Percentiles rank a stretch among this genome's conserved stretches.
phyloP scores from a whole-genome alignment of 2,797 vertebrate species.

The Craterocephalus amniculus region DNA sequence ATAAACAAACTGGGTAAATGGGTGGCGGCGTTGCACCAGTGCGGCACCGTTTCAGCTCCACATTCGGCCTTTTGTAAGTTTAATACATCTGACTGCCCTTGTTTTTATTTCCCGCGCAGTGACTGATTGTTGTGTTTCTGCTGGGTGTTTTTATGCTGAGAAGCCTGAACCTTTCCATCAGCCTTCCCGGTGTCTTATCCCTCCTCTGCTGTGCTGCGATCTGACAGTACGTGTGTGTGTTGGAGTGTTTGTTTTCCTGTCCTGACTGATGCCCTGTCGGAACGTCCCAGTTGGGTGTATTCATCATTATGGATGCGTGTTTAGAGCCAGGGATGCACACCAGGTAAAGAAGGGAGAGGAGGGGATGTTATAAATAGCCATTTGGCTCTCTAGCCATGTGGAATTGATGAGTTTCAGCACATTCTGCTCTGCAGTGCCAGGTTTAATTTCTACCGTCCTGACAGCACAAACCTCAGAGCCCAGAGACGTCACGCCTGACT shows the following conservation, averaged over 20 bases:
- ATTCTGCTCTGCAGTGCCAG: conserved; percentile 80
- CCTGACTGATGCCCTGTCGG: conserved; percentile 80
- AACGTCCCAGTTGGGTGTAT: conserved; percentile 75
- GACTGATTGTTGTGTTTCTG: conserved; percentile 69
- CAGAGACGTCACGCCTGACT: conserved; percentile 78
- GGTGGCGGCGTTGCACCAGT: conserved; percentile 50
- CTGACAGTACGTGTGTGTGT: conserved; percentile 61
- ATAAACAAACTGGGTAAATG: conserved; percentile 43
- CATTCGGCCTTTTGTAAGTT: conserved; percentile 57
- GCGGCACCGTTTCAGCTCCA: conserved; percentile 44
- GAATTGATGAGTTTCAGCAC: conserved; percentile 85
- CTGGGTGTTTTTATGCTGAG: conserved; percentile 70
- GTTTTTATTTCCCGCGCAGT: conserved; percentile 67
- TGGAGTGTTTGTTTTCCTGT: conserved; percentile 75
- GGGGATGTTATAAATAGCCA: conserved; percentile 81
- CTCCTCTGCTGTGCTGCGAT: conserved; percentile 66
- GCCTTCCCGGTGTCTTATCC: conserved; percentile 65
- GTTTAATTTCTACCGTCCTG: conserved; percentile 83
- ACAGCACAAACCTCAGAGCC: conserved; percentile 81
- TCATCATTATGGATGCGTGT: conserved; percentile 80
- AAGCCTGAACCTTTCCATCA: conserved; percentile 73
- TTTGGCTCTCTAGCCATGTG: conserved; percentile 83
- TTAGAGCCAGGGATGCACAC: conserved; percentile 76
- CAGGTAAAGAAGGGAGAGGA: conserved; percentile 72
- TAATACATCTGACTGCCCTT: conserved; percentile 66